phyloP scores from a whole-genome alignment of 2,797 vertebrate species.

The Diglossa cyanea region DNA sequence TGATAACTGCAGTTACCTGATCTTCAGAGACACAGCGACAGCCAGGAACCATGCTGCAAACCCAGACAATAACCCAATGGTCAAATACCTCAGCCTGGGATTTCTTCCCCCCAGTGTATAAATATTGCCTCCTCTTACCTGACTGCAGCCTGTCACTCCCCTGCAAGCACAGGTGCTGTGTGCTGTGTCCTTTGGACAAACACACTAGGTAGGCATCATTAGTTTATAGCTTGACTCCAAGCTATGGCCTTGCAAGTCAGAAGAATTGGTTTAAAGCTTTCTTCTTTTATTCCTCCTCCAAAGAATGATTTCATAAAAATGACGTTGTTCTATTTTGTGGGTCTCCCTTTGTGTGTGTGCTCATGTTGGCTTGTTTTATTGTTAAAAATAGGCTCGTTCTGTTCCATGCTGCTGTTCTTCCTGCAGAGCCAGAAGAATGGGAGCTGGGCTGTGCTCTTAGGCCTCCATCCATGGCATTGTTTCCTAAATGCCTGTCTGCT shows the following conservation, averaged over 20 bases:
- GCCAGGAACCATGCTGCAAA: neutral
- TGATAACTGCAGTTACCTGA: neutral
- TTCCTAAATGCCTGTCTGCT: neutral
- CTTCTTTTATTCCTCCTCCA: neutral
- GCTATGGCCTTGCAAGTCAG: neutral
- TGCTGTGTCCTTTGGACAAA: neutral
- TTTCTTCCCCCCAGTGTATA: neutral
- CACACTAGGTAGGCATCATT: neutral
- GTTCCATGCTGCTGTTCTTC: constrained; percentile 1
- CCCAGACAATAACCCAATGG: neutral
- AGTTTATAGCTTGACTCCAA: neutral
- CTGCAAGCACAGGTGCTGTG: neutral
- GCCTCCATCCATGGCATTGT: neutral
- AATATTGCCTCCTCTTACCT: neutral
- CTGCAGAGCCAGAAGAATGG: constrained; percentile 30
- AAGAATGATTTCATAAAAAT: neutral
- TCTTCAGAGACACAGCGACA: neutral
- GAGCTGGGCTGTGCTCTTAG: neutral
- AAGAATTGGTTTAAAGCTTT: neutral
- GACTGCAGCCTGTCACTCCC: neutral
- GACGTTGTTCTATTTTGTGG: neutral
- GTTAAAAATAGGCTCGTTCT: constrained; percentile 46
- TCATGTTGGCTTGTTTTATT: neutral
- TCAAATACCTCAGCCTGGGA: neutral
- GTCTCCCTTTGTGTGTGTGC: constrained; percentile 13